Evolutionary conservation across 2,113 vertebrate genomes (phyloP), one percentile per base, ranked within the genome.

Genomic region (Megaceryle maxima): DNA sequence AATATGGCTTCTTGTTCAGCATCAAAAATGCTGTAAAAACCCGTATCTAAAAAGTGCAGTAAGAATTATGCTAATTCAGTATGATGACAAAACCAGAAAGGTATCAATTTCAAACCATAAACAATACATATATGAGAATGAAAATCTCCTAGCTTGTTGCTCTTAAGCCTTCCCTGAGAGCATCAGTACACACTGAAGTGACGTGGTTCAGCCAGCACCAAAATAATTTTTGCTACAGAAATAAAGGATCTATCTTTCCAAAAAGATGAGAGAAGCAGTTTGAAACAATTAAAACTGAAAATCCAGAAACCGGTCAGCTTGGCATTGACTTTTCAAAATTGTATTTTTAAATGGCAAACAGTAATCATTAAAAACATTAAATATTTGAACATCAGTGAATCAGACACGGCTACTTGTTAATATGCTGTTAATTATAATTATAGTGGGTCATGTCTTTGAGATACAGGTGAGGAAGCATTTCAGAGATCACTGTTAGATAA

Each of bases 21-120:
- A 70, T 9, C 22, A 84, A 48, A 93, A 90, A n/a, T 2, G 5
- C 17, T 63, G 17, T 16, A 11, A 21, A 44, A 53, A 51, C 6
- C 22, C 31, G 7, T 46, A 70, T 4, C 26, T 35, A 0, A 25
- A 15, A 60, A 75, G 14, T 7, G 17, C 33, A 66, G 33, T 0
- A 0, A 53, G 56, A 66, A 62, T n/a, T 6, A 19, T 4, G 8
- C 37, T 37, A 43, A 37, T 21, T 29, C 77, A 63, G 0, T 24
- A 21, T 2, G 4, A 64, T 1, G 46, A 48, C 37, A 74, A 74
- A 91, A 62, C 5, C 31, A 63, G 41, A 80, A 57, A 55, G 6
- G 37, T 33, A 57, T 35, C 87, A 2, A 35, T 43, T 79, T 53
- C 28, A 83, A 78, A 41, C 28, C 12, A 18, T 13, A 62, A 68